These are phyloP conservation scores for Mystacides longicornis DNA, from an alignment of 2,888 invertebrate species.

Conservation along the genomic window DNA sequence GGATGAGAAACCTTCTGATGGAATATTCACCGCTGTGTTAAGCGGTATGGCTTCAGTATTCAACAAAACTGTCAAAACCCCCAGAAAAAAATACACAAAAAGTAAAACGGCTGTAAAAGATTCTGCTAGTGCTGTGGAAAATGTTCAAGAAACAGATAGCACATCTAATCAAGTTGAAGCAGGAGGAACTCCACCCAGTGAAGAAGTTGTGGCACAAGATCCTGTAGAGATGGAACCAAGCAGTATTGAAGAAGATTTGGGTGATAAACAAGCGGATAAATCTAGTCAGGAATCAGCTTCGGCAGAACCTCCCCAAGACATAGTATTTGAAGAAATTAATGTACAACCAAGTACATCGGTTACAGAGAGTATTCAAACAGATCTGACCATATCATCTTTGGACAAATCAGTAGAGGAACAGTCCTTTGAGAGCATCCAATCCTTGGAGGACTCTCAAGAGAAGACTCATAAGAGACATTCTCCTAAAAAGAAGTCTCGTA, in stretches of 20 bases:
- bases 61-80: conserved; percentile 16
- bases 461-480: conserved; percentile 14
- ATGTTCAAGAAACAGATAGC: neutral
- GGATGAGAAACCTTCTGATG: conserved; percentile 4
- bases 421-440: neutral
- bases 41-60: conserved; percentile 24
- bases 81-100: neutral
- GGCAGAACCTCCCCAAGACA: neutral
- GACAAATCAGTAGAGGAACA: neutral
- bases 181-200: neutral
- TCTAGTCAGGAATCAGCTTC: neutral
- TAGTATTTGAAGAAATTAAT: neutral
- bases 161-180: neutral
- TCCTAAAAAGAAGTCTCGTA: conserved; percentile 17
- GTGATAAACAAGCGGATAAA: neutral
- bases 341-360: neutral
- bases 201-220: neutral
- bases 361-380: neutral
- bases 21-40: conserved; percentile 23
- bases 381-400: neutral
- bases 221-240: neutral
- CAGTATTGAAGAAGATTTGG: neutral
- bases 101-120: neutral
- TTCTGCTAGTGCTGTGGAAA: neutral
- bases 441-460: neutral